Base-by-base conservation (phyloP, 2,888 invertebrate species). In the Gastracanthus pulcherrimus region DNA sequence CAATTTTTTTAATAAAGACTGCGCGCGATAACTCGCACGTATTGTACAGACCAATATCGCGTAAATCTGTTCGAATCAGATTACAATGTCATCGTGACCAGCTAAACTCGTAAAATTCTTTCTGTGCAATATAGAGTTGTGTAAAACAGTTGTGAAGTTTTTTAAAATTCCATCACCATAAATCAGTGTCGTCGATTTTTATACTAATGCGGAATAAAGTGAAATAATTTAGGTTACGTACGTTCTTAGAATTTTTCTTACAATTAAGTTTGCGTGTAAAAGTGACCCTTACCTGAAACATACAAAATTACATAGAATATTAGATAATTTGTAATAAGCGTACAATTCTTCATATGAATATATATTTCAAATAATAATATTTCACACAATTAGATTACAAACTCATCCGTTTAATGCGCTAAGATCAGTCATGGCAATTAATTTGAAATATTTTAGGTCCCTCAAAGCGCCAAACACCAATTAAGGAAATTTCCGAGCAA, bases 31-130 rank as follows among this genome's bases (percentile, higher is more conserved):
- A 29, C 9, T 26, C 29, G 31, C 31, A 31, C 13, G 29, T 16
- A 58, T 29, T 58, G 26, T 31, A 31, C 29, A 31, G 1, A 19
- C 11, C 34, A 62, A 62, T 62, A 62, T 62, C 36, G 62, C 62
- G 62, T 62, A 36, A 62, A 62, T 19, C 62, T 62, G 36, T 62
- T 36, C 62, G 19, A 34, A 62, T 62, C 19, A 9, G 62, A 62
- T 62, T 36, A n/a, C 60, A 2, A 11, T 55, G 23, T 29, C 3
- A 11, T 29, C 11, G 31, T 4, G 31, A 31, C n/a, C 55, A 9
- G 26, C 11, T n/a, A 5, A 11, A 62, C 9, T 55, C 62, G 19
- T 34, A n/a, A 62, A 62, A 19, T 34, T 62, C 31, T 31, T 34
- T 31, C n/a, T 2, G 36, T 5, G 0, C 2, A n/a, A 19, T n/a